Percentiles rank a stretch among this genome's conserved stretches.
Evolutionary conservation across 2,113 vertebrate species (phyloP).

Genomic region (Hyperoodon ampullatus): DNA sequence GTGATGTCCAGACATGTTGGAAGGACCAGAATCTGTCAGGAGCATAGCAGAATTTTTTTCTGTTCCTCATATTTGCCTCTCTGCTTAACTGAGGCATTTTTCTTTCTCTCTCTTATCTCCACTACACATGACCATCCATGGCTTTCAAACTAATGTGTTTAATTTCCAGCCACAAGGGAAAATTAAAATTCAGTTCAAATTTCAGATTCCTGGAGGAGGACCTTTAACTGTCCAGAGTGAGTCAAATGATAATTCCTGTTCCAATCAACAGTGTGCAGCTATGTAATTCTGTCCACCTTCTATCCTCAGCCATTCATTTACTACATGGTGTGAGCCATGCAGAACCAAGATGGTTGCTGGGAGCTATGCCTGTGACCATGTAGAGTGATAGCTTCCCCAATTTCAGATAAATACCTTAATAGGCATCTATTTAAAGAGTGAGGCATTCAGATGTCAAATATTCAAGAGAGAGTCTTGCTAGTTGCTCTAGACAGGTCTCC

Average conservation of each 20-base stretch:
- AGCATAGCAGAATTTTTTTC: not conserved
- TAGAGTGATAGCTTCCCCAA: not conserved
- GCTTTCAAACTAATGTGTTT: not conserved
- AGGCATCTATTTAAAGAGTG: not conserved
- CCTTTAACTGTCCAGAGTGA: not conserved
- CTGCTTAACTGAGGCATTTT: not conserved
- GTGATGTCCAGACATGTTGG: not conserved
- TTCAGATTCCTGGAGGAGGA: not conserved
- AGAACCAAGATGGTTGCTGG: not conserved
- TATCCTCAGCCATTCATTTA: not conserved
- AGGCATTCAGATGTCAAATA: not conserved
- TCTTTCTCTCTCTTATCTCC: not conserved
- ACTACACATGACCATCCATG: not conserved
- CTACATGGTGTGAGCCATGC: rapidly evolving
- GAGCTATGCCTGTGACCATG: rapidly evolving
- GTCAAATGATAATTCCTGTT: not conserved
- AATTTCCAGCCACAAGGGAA: not conserved
- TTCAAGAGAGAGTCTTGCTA: not conserved
- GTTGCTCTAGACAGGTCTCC: not conserved
- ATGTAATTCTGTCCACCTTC: not conserved
- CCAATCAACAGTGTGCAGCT: not conserved
- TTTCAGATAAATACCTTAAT: not conserved
- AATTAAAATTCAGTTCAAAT: not conserved
- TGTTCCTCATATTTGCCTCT: not conserved
- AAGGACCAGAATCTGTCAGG: not conserved